These are phyloP conservation scores for Nephrotoma guestfalica DNA, from an alignment of 2,888 invertebrate genomes.

Conservation along the genomic window DNA sequence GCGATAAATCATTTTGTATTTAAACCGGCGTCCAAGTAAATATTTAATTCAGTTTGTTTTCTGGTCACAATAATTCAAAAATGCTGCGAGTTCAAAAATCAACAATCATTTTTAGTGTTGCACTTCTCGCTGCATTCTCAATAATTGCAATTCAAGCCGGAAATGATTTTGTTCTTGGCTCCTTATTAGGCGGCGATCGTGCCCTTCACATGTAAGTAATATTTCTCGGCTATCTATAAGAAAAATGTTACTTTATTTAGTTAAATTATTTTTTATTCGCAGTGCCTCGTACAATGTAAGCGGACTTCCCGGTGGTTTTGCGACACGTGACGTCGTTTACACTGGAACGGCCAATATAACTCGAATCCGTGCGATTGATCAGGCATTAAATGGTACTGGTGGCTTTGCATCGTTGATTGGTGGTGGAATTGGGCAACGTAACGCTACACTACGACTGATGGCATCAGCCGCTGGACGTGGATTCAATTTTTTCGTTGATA, in stretches of 20 bases:
- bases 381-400: constrained; percentile 5
- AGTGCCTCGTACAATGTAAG: constrained; percentile 5
- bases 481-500: constrained; percentile 7
- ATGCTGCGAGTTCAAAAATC: neutral
- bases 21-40: neutral
- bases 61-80: neutral
- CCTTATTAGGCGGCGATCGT: neutral
- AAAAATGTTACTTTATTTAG: neutral
- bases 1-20: neutral
- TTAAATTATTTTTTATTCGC: neutral
- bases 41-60: neutral
- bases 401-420: constrained; percentile 6
- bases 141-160: neutral
- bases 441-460: constrained; percentile 4
- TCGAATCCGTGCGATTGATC: constrained; percentile 6
- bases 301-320: constrained; percentile 1
- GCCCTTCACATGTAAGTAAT: neutral
- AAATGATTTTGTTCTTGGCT: constrained; percentile 7
- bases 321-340: neutral
- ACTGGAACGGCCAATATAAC: neutral
- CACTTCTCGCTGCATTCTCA: neutral
- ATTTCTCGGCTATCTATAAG: neutral
- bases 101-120: neutral
- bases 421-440: constrained; percentile 8
- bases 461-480: constrained; percentile 7